Evolutionary conservation across 2,888 invertebrate genomes (phyloP), one percentile per base, ranked within the genome.

Genomic region (Rhogogaster chlorosoma): DNA sequence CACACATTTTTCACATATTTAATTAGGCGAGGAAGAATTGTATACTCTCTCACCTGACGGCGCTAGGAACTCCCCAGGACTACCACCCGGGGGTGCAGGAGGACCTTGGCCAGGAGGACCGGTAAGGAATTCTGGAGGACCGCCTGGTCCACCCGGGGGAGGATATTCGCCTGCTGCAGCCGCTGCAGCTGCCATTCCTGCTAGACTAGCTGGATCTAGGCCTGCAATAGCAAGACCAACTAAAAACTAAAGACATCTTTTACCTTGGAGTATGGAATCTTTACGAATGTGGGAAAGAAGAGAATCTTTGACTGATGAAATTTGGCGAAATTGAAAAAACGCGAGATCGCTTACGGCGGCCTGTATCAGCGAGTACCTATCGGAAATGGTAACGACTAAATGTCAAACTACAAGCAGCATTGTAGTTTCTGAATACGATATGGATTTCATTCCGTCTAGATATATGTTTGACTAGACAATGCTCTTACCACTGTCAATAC

Each of bases 131-230:
- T 93, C 93, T 87, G 93, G 92, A 84, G 93, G 93, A 86, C 93
- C 93, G 86, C 93, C 92, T 87, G 92, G 92, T 88, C 92, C 92
- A 87, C 93, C 93, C 86, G 93, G 93, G 86, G 93, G 93, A 90
- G 93, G 93, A 89, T 93, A 93, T 86, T 93, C 93, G 87, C 93
- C 93, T 86, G 93, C 90, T 86, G 93, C 93, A 85, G 93, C 93
- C 86, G 92, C 93, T 86, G 92, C 92, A 80, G 93, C 93, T 84
- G 93, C 92, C 93, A 93, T 93, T 78, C 93, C 93, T 84, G 93
- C 93, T 90, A 93, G 91, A 88, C 93, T 93, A 86, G 92, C 91
- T 84, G 93, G 93, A 89, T 93, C 93, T 84, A 93, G 88, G 87
- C 93, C 93, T 93, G 92, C 90, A 89, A 91, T 70, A 83, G 83